Evolutionary conservation across 2,113 vertebrate species (phyloP).

Genomic region (Zosterops borbonicus): DNA sequence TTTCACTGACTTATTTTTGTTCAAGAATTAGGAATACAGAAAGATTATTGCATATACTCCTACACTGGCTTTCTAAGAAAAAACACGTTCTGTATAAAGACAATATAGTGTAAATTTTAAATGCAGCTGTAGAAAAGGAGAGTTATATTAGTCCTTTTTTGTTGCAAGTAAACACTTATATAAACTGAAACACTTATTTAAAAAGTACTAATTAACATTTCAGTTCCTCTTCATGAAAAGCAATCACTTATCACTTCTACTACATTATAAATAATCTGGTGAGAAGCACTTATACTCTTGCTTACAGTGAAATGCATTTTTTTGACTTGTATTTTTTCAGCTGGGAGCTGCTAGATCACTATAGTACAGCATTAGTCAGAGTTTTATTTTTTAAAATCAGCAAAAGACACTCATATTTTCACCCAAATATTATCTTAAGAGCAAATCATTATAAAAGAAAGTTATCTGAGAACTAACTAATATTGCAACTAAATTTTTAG

Average conservation of each 20-base stretch:
- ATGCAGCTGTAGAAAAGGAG: background rate
- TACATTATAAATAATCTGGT: slow-evolving; percentile 7
- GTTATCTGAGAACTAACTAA: background rate
- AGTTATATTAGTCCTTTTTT: background rate
- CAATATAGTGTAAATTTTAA: background rate
- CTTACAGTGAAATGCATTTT: background rate
- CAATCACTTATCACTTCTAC: background rate
- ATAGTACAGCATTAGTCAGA: background rate
- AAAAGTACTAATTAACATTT: background rate
- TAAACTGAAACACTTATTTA: background rate
- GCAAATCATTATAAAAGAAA: background rate
- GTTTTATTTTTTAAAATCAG: background rate
- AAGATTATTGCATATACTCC: background rate
- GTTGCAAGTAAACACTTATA: background rate
- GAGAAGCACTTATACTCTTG: background rate
- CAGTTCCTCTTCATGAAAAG: slow-evolving; percentile 1
- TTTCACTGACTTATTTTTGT: background rate
- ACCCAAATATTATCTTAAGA: background rate
- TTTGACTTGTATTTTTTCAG: background rate
- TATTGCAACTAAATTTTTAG: background rate
- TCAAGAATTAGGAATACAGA: background rate
- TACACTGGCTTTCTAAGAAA: slow-evolving; percentile 6
- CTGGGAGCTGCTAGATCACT: background rate
- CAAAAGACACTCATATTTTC: background rate
- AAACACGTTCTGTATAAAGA: background rate